Percentiles rank a stretch among this genome's conserved stretches.
phyloP scores from a whole-genome alignment of 2,797 vertebrate genomes.

The Fistularia commersonii region DNA sequence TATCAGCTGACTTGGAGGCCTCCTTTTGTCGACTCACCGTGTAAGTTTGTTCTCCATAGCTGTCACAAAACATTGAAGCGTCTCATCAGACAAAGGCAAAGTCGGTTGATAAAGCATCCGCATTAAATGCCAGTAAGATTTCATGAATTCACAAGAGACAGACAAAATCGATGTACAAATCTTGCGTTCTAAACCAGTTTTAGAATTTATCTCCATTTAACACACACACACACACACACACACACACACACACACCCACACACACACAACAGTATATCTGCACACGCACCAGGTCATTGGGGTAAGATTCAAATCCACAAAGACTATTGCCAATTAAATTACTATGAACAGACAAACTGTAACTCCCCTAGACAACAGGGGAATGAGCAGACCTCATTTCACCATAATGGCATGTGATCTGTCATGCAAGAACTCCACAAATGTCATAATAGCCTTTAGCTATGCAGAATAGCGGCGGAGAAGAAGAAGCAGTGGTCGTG shows the following conservation, averaged over 20 bases:
- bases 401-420: conserved; percentile 39
- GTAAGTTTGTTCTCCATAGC: conserved; percentile 18
- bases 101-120: no score
- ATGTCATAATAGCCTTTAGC: conserved; percentile 22
- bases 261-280: no score
- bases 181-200: no score
- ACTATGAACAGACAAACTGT: conserved; percentile 14
- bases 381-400: conserved; percentile 36
- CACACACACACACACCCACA: no score
- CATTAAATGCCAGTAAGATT: no score
- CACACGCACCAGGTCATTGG: conserved; percentile 21
- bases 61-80: conserved; percentile 3
- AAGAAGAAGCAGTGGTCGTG: neutral
- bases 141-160: neutral
- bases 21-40: conserved; percentile 28
- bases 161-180: neutral
- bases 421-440: conserved; percentile 37
- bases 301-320: neutral
- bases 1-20: conserved; percentile 15
- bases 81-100: conserved; percentile 17
- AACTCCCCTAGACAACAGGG: conserved; percentile 5
- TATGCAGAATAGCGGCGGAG: conserved; percentile 1
- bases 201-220: no score
- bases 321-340: conserved; percentile 9
- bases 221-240: no score